Base-by-base conservation (phyloP, 1,140 invertebrate genomes). In the Drosophila bifasciata region DNA sequence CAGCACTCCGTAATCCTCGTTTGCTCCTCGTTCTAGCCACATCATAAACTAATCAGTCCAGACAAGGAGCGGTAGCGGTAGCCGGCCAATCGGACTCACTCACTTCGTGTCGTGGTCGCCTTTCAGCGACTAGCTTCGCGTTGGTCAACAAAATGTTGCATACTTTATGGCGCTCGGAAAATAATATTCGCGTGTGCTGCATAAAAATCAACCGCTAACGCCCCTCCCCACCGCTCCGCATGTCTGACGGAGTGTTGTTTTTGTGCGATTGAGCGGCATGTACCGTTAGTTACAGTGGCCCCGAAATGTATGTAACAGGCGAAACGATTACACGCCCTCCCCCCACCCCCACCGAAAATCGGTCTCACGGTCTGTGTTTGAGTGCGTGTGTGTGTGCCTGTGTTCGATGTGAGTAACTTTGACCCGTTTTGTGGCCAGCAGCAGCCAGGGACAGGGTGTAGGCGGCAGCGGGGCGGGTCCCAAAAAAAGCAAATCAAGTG, bases 61-160 rank as follows among this genome's bases (percentile, higher is more conserved):
- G 49, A 64, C 41, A 52, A 71, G 69, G 49, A 61, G 57, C 17
- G 16, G 21, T 28, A 2, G 17, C 43, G 25, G 9, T n/a, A 2
- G 17, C 43, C 19, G 9, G 11, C 43, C 13, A 9, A 7, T 9
- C 41, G 28, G 21, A 21, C 25, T 15, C 32, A 3, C 5, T n/a
- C 44, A 23, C 15, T 28, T 23, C 13, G 23, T 25, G 23, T 25
- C 23, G 5, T 25, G 23, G 23, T 8, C 15, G 17, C 15, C 28
- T 16, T 46, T 25, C n/a, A 8, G 43, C 39, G 39, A 39, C 49
- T 58, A 39, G n/a, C 40, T 57, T 36, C 19, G 52, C 44, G 48
- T 45, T 58, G 73, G 73, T 70, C 73, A 76, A 70, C 73, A 68
- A 66, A 75, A 76, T 58, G 72, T 63, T 76, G 74, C 74, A 76